These are phyloP conservation scores for Esox niger DNA, from an alignment of 2,113 vertebrate genomes.

Conservation along the genomic window DNA sequence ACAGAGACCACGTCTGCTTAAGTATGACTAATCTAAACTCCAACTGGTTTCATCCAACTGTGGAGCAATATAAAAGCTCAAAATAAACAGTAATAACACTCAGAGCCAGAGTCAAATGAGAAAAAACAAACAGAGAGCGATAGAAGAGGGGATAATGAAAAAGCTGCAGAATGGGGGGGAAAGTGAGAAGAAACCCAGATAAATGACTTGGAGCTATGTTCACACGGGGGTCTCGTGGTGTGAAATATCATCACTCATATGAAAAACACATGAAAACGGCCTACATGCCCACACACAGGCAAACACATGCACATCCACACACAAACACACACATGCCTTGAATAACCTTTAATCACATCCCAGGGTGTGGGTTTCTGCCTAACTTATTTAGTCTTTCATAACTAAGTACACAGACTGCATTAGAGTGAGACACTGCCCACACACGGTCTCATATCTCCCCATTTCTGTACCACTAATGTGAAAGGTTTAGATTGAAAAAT, in stretches of 20 bases:
- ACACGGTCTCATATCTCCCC: not conserved
- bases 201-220: constrained; percentile 56
- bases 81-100: not conserved
- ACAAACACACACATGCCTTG: constrained; percentile 13
- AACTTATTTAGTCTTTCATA: constrained; percentile 50
- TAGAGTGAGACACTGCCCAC: constrained; percentile 9
- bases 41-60: no score
- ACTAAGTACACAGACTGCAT: constrained; percentile 38
- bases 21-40: no score
- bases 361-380: constrained; percentile 46
- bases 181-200: constrained; percentile 29
- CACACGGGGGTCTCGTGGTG: constrained; percentile 58
- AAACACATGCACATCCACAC: not conserved
- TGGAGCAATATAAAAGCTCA: no score
- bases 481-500: no score
- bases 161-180: constrained; percentile 58
- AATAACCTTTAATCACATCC: constrained; percentile 69
- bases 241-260: constrained; percentile 65
- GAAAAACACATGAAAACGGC: constrained; percentile 68
- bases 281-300: not conserved
- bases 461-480: not conserved
- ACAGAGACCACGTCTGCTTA: no score
- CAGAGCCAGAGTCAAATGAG: constrained; percentile 19
- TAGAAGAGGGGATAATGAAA: constrained; percentile 42
- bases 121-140: constrained; percentile 8